Conservation (phyloP, 1,140 invertebrate genomes). For the Drosophila virilis region DNA sequence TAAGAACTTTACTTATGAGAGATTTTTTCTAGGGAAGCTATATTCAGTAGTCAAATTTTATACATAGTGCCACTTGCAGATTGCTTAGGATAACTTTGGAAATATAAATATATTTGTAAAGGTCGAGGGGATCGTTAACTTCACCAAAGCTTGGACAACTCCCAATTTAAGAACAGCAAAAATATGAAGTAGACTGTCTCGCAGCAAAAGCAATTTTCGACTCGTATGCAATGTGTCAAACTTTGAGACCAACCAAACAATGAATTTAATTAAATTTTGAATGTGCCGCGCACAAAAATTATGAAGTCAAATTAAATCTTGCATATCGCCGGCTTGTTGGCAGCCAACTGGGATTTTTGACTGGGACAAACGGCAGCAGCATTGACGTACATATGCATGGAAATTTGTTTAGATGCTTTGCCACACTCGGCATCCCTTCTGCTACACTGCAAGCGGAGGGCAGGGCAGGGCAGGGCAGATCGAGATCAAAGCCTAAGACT, state of each 20-base stretch:
- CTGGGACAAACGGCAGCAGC: slow-evolving; percentile 25
- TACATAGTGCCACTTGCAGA: too few relatives aligned
- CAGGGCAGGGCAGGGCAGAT: slow-evolving; percentile 1
- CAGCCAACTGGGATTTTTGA: slow-evolving; percentile 26
- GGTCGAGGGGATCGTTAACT: too few relatives aligned
- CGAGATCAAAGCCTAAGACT: slow-evolving; percentile 28
- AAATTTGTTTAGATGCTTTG: slow-evolving; percentile 57
- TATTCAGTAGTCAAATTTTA: too few relatives aligned
- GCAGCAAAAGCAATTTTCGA: background rate
- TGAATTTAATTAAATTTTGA: slow-evolving; percentile 67
- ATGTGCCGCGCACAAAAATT: slow-evolving; percentile 43
- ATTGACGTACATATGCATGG: slow-evolving; percentile 31
- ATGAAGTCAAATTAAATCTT: slow-evolving; percentile 69
- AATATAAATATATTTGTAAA: too few relatives aligned
- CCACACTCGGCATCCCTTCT: background rate
- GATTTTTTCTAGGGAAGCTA: too few relatives aligned
- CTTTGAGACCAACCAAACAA: slow-evolving; percentile 43
- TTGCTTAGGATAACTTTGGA: too few relatives aligned
- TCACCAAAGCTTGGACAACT: too few relatives aligned
- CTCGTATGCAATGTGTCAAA: slow-evolving; percentile 55
- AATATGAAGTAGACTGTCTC: background rate
- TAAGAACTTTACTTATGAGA: too few relatives aligned
- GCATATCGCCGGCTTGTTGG: slow-evolving; percentile 66
- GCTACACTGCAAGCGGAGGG: background rate
- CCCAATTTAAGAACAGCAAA: too few relatives aligned